These are phyloP conservation scores for Ametastegia equiseti DNA, from an alignment of 2,888 invertebrate genomes.

Conservation along the genomic window DNA sequence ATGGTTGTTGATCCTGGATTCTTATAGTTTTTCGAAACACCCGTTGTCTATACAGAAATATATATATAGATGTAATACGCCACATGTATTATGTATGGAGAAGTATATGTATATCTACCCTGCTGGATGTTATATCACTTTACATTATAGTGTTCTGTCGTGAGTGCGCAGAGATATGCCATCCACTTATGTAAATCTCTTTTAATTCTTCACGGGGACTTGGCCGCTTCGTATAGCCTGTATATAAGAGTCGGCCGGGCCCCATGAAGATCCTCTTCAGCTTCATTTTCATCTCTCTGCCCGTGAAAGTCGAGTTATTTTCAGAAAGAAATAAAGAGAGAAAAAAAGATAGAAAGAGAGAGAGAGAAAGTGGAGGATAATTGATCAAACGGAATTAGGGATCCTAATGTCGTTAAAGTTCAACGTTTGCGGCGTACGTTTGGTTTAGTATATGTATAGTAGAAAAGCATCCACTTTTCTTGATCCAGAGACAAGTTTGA, in stretches of 20 bases:
- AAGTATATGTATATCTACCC: constrained; percentile 51
- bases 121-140: constrained; percentile 46
- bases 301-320: constrained; percentile 27
- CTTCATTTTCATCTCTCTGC: neutral
- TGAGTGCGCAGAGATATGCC: constrained; percentile 50
- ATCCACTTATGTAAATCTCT: constrained; percentile 59
- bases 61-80: constrained; percentile 13
- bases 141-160: constrained; percentile 47
- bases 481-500: too few relatives aligned
- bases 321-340: too few relatives aligned
- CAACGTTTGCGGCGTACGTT: neutral
- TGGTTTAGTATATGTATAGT: too few relatives aligned
- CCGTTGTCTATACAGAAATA: neutral
- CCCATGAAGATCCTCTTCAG: neutral
- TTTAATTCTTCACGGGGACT: constrained; percentile 54
- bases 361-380: too few relatives aligned
- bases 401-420: constrained; percentile 1
- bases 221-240: neutral
- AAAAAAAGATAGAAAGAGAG: too few relatives aligned
- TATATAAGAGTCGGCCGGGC: neutral
- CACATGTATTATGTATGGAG: constrained; percentile 33
- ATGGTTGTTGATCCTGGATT: neutral
- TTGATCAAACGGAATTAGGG: constrained; percentile 38
- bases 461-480: too few relatives aligned
- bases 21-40: neutral